These are phyloP conservation scores for Pteronura brasiliensis DNA, from an alignment of 2,113 vertebrate species.

Conservation along the genomic window DNA sequence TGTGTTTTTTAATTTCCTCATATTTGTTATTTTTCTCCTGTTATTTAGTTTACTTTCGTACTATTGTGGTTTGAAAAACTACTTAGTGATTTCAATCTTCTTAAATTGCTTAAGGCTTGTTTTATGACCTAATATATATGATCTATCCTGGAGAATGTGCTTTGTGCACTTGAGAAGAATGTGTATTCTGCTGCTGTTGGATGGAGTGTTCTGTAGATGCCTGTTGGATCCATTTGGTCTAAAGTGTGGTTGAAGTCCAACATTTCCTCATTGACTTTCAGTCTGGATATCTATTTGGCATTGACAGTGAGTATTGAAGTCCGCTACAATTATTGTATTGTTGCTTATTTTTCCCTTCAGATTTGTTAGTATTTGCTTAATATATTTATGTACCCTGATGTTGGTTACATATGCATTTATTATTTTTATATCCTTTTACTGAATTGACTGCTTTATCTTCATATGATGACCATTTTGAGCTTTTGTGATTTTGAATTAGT, in stretches of 20 bases:
- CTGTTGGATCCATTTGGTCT: background rate
- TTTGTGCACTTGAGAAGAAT: background rate
- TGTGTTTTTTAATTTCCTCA: background rate
- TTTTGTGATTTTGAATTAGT: background rate
- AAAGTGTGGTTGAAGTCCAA: background rate
- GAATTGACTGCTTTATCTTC: background rate
- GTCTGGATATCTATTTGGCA: background rate
- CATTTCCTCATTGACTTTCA: background rate
- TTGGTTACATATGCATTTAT: background rate
- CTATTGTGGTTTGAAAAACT: background rate
- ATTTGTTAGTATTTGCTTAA: background rate
- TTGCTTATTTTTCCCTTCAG: background rate
- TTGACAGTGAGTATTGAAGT: background rate
- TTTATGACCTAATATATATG: background rate
- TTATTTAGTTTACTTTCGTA: background rate
- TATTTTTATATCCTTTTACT: background rate
- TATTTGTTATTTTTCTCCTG: background rate
- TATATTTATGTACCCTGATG: background rate
- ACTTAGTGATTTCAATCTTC: background rate
- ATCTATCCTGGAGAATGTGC: background rate
- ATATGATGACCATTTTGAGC: background rate
- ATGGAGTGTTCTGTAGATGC: background rate
- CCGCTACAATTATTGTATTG: background rate
- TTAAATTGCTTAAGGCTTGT: background rate
- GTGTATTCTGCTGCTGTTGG: background rate